These are phyloP conservation scores for Hypothenemus hampei DNA, from an alignment of 1,140 invertebrate genomes.

Conservation along the genomic window DNA sequence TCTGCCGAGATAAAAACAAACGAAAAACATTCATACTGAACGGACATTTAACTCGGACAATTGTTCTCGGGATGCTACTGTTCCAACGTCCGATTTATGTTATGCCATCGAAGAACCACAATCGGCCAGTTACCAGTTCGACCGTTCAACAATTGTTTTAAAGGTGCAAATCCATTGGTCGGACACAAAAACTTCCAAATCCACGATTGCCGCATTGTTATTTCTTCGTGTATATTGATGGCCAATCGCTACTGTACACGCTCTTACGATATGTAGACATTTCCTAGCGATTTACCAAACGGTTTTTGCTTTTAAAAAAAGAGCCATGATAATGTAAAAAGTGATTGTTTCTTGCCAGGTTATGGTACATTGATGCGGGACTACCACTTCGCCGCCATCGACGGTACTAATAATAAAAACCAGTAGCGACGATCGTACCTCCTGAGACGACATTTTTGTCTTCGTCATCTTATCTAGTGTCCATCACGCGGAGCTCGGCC, in stretches of 20 bases:
- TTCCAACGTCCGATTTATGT: conserved; percentile 40
- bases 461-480: conserved; percentile 11
- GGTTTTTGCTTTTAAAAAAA: neutral
- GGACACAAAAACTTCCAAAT: conserved; percentile 30
- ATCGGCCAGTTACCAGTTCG: conserved; percentile 14
- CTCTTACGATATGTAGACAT: conserved; percentile 29
- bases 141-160: conserved; percentile 30
- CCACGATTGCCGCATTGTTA: conserved; percentile 42
- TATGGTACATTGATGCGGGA: too few relatives aligned
- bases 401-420: conserved; percentile 6
- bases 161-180: conserved; percentile 18
- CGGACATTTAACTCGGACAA: conserved; percentile 42
- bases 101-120: conserved; percentile 33
- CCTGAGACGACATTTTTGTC: conserved; percentile 11
- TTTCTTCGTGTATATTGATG: conserved; percentile 43
- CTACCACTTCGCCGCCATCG: neutral
- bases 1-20: conserved; percentile 25
- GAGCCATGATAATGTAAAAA: too few relatives aligned
- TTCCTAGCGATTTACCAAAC: conserved; percentile 15
- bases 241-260: conserved; percentile 39
- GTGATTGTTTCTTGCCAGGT: too few relatives aligned
- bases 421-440: conserved; percentile 12
- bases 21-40: conserved; percentile 40
- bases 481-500: conserved; percentile 1
- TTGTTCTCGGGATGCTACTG: conserved; percentile 41